These are phyloP conservation scores for Petaurus breviceps DNA, from an alignment of 2,113 vertebrate species.

Conservation along the genomic window DNA sequence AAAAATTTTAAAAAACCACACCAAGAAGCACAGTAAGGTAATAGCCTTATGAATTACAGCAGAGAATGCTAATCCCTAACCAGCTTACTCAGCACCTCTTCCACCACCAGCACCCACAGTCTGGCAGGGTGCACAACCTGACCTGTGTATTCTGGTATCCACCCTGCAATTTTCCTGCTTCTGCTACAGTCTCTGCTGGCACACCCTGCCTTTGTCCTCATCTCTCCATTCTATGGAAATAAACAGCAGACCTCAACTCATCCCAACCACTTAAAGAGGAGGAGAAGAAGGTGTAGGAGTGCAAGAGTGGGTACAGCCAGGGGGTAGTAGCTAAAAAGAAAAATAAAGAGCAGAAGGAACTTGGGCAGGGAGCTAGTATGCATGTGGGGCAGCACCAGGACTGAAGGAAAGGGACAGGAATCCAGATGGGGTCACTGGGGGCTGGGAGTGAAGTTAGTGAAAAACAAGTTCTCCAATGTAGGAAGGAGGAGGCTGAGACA, in stretches of 20 bases:
- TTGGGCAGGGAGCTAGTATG: not conserved
- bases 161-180: not conserved
- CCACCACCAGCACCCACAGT: not conserved
- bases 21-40: not conserved
- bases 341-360: not conserved
- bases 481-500: not conserved
- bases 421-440: not conserved
- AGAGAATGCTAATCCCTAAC: not conserved
- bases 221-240: not conserved
- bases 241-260: not conserved
- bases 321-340: not conserved
- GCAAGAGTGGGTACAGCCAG: not conserved
- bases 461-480: not conserved
- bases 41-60: not conserved
- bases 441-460: not conserved
- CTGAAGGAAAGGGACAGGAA: not conserved
- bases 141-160: not conserved
- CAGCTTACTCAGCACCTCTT: not conserved
- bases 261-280: not conserved
- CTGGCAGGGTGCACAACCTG: not conserved
- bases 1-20: not conserved
- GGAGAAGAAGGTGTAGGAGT: not conserved
- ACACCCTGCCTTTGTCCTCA: not conserved
- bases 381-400: not conserved
- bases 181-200: not conserved